Percentiles rank a stretch among this genome's conserved stretches.
Conservation (phyloP, 2,113 vertebrate genomes). For the Gymnocephalus cernua region DNA sequence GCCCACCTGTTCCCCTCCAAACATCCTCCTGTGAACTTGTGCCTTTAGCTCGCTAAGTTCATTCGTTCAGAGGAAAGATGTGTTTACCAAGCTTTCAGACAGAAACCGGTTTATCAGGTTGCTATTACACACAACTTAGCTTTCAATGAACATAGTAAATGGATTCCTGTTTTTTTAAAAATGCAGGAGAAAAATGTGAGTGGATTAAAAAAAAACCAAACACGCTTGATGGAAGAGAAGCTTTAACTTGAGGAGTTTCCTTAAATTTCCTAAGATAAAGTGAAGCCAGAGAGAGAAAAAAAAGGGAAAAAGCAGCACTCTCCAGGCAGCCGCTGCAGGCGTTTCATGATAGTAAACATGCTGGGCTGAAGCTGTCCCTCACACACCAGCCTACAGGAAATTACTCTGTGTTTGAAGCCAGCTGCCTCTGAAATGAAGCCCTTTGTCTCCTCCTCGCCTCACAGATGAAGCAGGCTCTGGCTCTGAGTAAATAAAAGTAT, state of each 20-base stretch:
- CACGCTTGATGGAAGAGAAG: background rate
- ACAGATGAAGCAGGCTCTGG: background rate
- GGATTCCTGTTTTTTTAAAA: background rate
- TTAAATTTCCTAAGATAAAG: conserved; percentile 5
- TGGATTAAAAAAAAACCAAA: background rate
- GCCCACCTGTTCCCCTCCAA: background rate
- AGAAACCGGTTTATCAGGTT: conserved; percentile 4
- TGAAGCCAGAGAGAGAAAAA: background rate
- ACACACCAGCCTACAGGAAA: conserved; percentile 56
- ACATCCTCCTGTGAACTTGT: background rate
- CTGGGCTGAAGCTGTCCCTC: background rate
- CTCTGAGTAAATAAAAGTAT: background rate
- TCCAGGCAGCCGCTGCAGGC: conserved; percentile 3
- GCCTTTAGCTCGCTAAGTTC: background rate
- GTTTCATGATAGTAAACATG: conserved; percentile 16
- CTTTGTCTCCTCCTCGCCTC: background rate
- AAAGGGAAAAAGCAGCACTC: background rate
- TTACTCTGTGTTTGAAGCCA: conserved; percentile 33
- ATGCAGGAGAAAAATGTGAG: background rate
- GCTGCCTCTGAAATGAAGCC: conserved; percentile 25
- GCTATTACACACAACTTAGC: background rate
- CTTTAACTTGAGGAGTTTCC: background rate
- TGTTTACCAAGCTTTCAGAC: background rate
- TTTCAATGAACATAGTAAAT: background rate
- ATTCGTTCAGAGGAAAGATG: background rate